Conservation (phyloP, 2,113 vertebrate genomes). For the Sterna hirundo region DNA sequence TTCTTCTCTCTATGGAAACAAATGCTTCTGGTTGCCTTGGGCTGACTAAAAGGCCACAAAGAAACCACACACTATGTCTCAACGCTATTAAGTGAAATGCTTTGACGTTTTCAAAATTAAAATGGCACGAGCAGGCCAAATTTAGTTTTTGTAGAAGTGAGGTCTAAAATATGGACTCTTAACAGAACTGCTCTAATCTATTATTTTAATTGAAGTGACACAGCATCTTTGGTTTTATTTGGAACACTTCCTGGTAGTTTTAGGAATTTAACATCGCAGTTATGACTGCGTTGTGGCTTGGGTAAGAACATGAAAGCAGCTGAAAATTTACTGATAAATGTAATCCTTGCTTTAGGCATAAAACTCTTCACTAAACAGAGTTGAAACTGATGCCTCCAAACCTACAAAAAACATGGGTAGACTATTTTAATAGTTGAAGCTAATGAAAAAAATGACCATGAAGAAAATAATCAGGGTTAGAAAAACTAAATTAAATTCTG, state of each 20-base stretch:
- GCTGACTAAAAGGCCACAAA: neutral
- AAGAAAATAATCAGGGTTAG: neutral
- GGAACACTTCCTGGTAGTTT: neutral
- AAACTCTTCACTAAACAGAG: neutral
- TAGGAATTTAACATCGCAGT: neutral
- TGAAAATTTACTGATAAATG: conserved; percentile 10
- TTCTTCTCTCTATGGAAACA: neutral
- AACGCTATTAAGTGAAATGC: neutral
- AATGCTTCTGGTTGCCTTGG: neutral
- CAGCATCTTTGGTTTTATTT: neutral
- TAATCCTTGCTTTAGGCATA: neutral
- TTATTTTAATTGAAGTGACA: neutral
- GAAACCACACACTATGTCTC: neutral
- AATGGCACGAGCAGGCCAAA: neutral
- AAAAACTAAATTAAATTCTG: neutral
- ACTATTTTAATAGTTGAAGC: neutral
- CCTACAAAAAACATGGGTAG: neutral
- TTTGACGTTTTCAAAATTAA: neutral
- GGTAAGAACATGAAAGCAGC: neutral
- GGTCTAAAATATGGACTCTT: neutral
- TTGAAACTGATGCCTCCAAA: neutral
- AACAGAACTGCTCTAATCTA: neutral
- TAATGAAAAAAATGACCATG: neutral
- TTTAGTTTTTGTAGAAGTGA: neutral
- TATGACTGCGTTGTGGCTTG: neutral